Evolutionary conservation across 2,113 vertebrate genomes (phyloP).

Genomic region (Sander vitreus): DNA sequence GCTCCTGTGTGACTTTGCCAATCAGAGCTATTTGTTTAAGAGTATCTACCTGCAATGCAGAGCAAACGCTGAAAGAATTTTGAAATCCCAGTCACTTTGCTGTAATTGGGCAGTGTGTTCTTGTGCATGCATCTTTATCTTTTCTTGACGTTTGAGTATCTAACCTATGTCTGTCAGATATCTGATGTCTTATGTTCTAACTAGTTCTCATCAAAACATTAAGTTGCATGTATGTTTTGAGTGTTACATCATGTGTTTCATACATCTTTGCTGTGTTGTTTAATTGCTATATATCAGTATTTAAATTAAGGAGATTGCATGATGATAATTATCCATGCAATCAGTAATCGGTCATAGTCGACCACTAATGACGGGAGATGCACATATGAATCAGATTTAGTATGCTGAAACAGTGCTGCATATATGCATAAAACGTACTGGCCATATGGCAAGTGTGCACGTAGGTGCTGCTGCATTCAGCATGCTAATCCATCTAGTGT

Average conservation of each 20-base stretch:
- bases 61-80: neutral
- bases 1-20: slow-evolving; percentile 15
- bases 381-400: slow-evolving; percentile 16
- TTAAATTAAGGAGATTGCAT: neutral
- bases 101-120: neutral
- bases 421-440: slow-evolving; percentile 18
- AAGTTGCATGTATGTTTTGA: neutral
- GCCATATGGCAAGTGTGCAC: slow-evolving; percentile 38
- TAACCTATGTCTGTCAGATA: neutral
- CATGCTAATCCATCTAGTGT: slow-evolving; percentile 38
- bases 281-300: neutral
- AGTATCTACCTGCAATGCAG: slow-evolving; percentile 13
- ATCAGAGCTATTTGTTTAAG: slow-evolving; percentile 33
- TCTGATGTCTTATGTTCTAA: no score
- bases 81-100: neutral
- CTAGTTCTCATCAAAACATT: neutral
- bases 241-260: no score
- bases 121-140: neutral
- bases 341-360: slow-evolving; percentile 7
- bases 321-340: neutral
- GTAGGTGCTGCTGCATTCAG: slow-evolving; percentile 14
- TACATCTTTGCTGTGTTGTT: neutral
- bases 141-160: neutral
- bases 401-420: slow-evolving; percentile 42
- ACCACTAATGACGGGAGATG: neutral